Evolutionary conservation across 2,888 invertebrate species (phyloP).

Genomic region (Troglohyphantes excavatus): DNA sequence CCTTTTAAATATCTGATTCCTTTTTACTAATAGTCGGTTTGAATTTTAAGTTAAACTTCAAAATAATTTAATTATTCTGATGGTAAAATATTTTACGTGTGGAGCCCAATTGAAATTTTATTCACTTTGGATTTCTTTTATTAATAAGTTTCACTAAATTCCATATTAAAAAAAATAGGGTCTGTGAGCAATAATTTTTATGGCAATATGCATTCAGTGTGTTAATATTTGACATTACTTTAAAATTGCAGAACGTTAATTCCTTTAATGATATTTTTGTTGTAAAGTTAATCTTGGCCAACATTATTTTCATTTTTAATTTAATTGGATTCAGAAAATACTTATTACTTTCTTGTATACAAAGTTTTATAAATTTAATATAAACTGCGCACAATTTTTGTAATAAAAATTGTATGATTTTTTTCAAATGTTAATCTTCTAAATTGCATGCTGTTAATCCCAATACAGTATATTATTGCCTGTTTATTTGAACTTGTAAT

Average conservation of each 20-base stretch:
- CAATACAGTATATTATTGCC: constrained; percentile 5
- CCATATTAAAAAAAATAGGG: too few species aligned
- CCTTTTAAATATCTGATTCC: too few species aligned
- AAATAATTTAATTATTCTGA: too few species aligned
- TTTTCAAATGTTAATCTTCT: neutral
- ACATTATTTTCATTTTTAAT: neutral
- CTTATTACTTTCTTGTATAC: neutral
- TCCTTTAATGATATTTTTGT: neutral
- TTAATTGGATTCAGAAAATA: neutral
- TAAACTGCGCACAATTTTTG: constrained; percentile 1
- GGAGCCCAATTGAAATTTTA: neutral
- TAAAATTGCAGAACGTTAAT: neutral
- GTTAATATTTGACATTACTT: too few species aligned
- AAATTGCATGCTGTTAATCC: neutral
- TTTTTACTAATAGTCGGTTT: too few species aligned
- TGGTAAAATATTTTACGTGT: too few species aligned
- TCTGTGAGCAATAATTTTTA: neutral
- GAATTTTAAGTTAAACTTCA: too few species aligned
- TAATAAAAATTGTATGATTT: constrained; percentile 5
- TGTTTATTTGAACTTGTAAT: neutral
- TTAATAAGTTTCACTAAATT: too few species aligned
- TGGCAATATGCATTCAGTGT: neutral
- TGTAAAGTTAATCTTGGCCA: neutral
- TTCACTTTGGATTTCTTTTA: too few species aligned
- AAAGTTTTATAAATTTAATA: neutral